Percentiles rank a stretch among this genome's conserved stretches.
Evolutionary conservation across 2,888 invertebrate genomes (phyloP).

Genomic region (Xestia rhomboidea): DNA sequence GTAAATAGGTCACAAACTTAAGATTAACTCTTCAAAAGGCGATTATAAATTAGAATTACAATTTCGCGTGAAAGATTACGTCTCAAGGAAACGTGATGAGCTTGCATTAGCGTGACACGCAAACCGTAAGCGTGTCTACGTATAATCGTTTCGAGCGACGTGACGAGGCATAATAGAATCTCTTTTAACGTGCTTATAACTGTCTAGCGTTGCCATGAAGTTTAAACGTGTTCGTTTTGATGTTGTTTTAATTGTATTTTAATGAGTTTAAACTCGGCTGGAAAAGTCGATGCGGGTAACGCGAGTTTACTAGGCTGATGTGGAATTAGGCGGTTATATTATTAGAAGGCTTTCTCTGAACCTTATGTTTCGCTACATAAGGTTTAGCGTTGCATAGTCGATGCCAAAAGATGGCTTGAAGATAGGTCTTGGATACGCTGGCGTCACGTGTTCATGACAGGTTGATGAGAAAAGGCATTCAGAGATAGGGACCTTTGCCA

Average conservation of each 20-base stretch:
- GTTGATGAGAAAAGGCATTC: not conserved
- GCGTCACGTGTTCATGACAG: not conserved
- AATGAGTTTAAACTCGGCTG: constrained; percentile 14
- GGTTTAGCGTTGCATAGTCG: not conserved
- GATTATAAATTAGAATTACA: constrained; percentile 53
- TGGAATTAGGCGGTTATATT: not conserved
- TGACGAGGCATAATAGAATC: constrained; percentile 56
- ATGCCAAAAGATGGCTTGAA: not conserved
- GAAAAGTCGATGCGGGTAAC: constrained; percentile 6
- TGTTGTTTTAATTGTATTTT: constrained; percentile 32
- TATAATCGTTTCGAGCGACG: constrained; percentile 54
- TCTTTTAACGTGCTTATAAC: constrained; percentile 51
- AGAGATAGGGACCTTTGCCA: not conserved
- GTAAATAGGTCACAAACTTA: constrained; percentile 36
- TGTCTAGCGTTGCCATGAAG: constrained; percentile 19
- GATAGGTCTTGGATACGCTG: not conserved
- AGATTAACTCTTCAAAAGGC: constrained; percentile 33
- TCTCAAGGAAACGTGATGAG: constrained; percentile 56
- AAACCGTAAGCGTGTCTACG: constrained; percentile 45
- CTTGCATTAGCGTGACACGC: constrained; percentile 49
- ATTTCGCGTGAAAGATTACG: constrained; percentile 46
- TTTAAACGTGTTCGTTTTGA: constrained; percentile 31
- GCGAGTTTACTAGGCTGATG: not conserved
- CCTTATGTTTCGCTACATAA: not conserved
- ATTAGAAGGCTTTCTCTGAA: not conserved